Base-by-base conservation (phyloP, 2,797 vertebrate species). In the Gastrophryne carolinensis region DNA sequence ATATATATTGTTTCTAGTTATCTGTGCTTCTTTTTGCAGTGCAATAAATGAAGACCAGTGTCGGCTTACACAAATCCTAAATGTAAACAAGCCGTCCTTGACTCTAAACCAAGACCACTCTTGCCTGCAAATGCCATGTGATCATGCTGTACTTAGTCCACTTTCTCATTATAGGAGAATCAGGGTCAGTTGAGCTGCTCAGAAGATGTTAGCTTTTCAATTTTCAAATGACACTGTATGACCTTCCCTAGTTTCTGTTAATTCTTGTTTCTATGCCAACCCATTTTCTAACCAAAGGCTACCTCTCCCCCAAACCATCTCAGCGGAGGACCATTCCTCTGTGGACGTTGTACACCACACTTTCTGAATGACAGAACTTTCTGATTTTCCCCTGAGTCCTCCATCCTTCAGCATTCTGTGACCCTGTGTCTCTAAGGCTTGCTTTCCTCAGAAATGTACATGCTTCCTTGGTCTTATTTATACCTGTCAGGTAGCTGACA, bases 181-280 rank as follows among this genome's bases (percentile, higher is more conserved):
- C 34, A 26, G 5, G 5, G n/a, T 32, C 17, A 29, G 21, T 9
- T n/a, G 3, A 52, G 19, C 26, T 7, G n/a, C 64, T 35, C 15
- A 27, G 26, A 27, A 53, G 32, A 37, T 19, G 0, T 5, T 41
- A 56, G 53, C 34, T 52, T 57, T 56, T 69, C 52, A 24, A 68
- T 68, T 37, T 50, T 17, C 15, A 71, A 60, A 62, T 62, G 13
- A 50, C 13, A 37, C 27, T 61, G 27, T 60, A 32, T n/a, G 41
- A 71, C 68, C 68, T 60, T 60, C 44, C 68, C 53, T 58, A 58
- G 58, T 49, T 49, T 15, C 54, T 72, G 21, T 30, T 21, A 50
- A 34, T 44, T 21, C 30, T 47, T 35, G 69, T 72, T 72, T 62
- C 56, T 58, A 60, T 71, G 53, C 54, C 68, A 71, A 71, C 68